phyloP scores from a whole-genome alignment of 2,888 invertebrate species.

The Microplitis manilae region DNA sequence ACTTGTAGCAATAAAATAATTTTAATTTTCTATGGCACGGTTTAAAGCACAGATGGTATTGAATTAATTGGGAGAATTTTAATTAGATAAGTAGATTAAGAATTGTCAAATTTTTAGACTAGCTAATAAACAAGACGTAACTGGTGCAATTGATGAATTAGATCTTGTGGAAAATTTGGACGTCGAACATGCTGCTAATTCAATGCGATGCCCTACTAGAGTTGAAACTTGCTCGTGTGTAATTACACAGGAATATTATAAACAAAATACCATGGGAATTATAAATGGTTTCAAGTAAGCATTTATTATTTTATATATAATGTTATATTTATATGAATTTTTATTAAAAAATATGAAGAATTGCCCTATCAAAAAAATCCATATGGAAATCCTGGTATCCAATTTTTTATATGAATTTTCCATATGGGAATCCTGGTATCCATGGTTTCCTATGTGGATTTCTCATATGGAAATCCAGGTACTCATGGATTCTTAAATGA shows the following conservation, averaged over 20 bases:
- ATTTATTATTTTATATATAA: neutral
- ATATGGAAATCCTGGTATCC: neutral
- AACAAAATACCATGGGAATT: slow-evolving; percentile 59
- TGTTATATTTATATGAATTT: neutral
- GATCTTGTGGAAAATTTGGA: slow-evolving; percentile 85
- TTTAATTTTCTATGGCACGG: slow-evolving; percentile 7
- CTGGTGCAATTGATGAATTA: slow-evolving; percentile 85
- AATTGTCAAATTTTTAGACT: slow-evolving; percentile 72
- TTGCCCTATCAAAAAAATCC: neutral
- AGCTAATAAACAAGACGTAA: slow-evolving; percentile 89
- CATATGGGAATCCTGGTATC: no score
- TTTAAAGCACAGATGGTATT: neutral
- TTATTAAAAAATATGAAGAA: neutral
- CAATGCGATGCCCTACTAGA: slow-evolving; percentile 84
- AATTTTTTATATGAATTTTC: no score
- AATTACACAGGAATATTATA: slow-evolving; percentile 50
- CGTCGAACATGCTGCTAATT: slow-evolving; percentile 84
- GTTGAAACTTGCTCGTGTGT: slow-evolving; percentile 80
- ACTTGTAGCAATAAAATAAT: neutral
- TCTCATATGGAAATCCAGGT: no score
- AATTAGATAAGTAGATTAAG: neutral
- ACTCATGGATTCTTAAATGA: accelerated
- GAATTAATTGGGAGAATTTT: neutral
- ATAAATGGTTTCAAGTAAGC: slow-evolving; percentile 66
- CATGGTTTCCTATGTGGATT: no score